Evolutionary conservation across 1,140 invertebrate species (phyloP), one percentile per base, ranked within the genome.

Genomic region (Calephelis nemesis): DNA sequence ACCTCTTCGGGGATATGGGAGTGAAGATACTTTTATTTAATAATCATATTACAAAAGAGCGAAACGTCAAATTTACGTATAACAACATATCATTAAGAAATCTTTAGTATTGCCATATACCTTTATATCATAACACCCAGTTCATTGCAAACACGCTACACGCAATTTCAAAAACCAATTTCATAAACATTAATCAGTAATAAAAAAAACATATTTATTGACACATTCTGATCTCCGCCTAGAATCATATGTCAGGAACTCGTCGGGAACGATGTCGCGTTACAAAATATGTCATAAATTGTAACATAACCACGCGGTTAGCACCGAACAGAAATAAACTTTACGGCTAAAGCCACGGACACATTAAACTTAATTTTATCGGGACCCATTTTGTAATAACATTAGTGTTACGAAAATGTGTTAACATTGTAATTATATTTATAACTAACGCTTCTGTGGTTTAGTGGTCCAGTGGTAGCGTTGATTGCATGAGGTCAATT

Each of bases 211-310:
- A 15, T 15, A 52, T 15, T 15, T 11, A 49, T 49, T 30, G 7
- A 30, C 52, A 19, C 15, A 54, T 30, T 11, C 52, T 19, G 19
- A n/a, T 47, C 45, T 10, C 19, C 10, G 48, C 49, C 47, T 15
- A 48, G 47, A 47, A 12, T 15, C n/a, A 64, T 11, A 30, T 30
- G 15, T 64, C 49, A 63, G 60, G 39, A 39, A 63, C 19, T 39
- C 48, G 45, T 64, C 49, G 49, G 60, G 39, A 39, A 63, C 19
- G 48, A 40, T 19, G 40, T 68, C 63, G 47, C 39, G 45, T 74
- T 67, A 70, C 75, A 69, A 69, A 72, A 74, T 67, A 65, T 50
- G 62, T 76, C 74, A 69, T 76, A 76, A 76, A 76, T 76, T 67
- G 70, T 72, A 72, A 74, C 68, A 72, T 72, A 77, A 74, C 66